Evolutionary conservation across 2,888 invertebrate species (phyloP), one percentile per base, ranked within the genome.

Genomic region (Timandra comae): DNA sequence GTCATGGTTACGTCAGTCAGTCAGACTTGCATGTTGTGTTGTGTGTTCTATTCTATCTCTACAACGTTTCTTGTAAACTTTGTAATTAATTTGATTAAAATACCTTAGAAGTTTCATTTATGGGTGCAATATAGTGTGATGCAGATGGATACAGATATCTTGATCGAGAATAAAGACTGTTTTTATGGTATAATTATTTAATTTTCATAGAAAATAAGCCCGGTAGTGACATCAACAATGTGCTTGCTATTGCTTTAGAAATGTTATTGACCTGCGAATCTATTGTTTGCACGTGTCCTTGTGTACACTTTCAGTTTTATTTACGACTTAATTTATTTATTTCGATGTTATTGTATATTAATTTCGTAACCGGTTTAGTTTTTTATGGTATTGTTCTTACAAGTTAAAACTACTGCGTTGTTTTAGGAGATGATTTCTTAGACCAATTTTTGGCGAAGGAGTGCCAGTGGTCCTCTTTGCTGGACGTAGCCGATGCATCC

Each of bases 111-210:
- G n/a, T n/a, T n/a, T n/a, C n/a, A n/a, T n/a, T n/a, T n/a, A n/a
- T n/a, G n/a, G n/a, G n/a, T n/a, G n/a, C n/a, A n/a, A n/a, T n/a
- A n/a, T n/a, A n/a, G n/a, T n/a, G n/a, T n/a, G n/a, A n/a, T 6
- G 16, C 16, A 16, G 16, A 92, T 92, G 84, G 82, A 84, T 63
- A 63, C 67, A 36, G 79, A 82, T 52, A 68, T 78, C 46, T 53
- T 78, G 27, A 55, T 74, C 41, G 77, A 70, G 27, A 70, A 58
- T 50, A 81, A 76, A 55, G 72, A 74, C 45, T 70, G 63, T 44
- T 64, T 79, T 34, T 78, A 77, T 46, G 80, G 82, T 84, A 77
- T 71, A 34, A 57, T 46, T 30, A 34, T 16, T 37, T 41, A 48
- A 40, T 28, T 34, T 34, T 40, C 41, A 31, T 27, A 22, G 8